phyloP scores from a whole-genome alignment of 2,888 invertebrate species.

The Lepidochrysops patricia region DNA sequence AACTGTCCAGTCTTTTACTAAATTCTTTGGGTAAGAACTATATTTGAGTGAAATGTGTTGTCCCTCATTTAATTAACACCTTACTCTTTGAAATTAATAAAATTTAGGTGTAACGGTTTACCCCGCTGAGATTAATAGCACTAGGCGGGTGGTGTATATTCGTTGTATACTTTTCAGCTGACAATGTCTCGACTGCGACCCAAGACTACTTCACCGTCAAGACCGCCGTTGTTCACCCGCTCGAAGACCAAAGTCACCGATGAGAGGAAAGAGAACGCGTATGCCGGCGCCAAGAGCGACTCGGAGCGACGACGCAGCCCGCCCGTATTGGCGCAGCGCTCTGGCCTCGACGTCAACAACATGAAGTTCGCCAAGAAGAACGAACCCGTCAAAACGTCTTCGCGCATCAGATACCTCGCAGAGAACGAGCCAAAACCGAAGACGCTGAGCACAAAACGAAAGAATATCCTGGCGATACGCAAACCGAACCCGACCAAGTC shows the following conservation, averaged over 20 bases:
- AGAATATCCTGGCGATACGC: conserved; percentile 56
- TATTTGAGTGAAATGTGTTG: conserved; percentile 46
- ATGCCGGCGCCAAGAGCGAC: conserved; percentile 51
- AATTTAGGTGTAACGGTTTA: conserved; percentile 18
- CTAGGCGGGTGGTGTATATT: neutral
- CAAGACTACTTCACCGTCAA: conserved; percentile 50
- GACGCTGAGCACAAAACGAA: conserved; percentile 47
- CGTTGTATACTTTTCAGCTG: conserved; percentile 38
- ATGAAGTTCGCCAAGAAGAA: conserved; percentile 47
- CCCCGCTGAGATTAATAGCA: neutral
- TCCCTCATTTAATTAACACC: conserved; percentile 40
- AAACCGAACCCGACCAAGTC: conserved; percentile 59
- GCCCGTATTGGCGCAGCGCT: conserved; percentile 39
- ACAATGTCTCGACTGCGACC: conserved; percentile 60
- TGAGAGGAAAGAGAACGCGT: conserved; percentile 66
- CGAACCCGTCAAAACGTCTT: conserved; percentile 47
- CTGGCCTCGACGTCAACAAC: conserved; percentile 47
- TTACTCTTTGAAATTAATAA: conserved; percentile 34
- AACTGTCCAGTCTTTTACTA: conserved; percentile 44
- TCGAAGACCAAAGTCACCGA: conserved; percentile 55
- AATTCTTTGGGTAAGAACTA: conserved; percentile 50
- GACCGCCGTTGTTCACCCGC: conserved; percentile 52
- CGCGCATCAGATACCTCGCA: conserved; percentile 44
- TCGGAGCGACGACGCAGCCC: conserved; percentile 37
- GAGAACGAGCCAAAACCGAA: conserved; percentile 60